Evolutionary conservation across 2,797 vertebrate species (phyloP).

Genomic region (Falco peregrinus): DNA sequence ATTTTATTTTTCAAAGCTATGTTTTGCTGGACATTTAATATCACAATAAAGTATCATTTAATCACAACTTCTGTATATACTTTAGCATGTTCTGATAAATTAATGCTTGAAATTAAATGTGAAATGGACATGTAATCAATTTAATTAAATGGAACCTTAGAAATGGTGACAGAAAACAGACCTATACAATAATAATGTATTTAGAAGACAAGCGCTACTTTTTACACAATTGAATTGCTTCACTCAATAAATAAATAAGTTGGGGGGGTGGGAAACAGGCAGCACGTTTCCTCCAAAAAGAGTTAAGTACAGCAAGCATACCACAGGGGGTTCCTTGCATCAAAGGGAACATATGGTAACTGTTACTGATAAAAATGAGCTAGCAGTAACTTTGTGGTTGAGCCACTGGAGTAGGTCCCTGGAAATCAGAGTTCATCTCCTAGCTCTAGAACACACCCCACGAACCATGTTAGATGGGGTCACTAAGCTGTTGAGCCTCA

Average conservation of each 20-base stretch:
- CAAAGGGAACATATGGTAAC: neutral
- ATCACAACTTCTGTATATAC: neutral
- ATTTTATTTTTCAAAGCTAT: neutral
- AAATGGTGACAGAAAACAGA: neutral
- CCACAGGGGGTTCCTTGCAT: neutral
- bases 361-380: neutral
- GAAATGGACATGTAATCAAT: neutral
- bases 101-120: neutral
- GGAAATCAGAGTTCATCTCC: neutral
- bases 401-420: neutral
- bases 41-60: neutral
- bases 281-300: neutral
- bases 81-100: neutral
- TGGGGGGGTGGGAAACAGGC: neutral
- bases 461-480: neutral
- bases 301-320: neutral
- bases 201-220: neutral
- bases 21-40: neutral
- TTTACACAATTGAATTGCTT: neutral
- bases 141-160: neutral
- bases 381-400: neutral
- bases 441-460: neutral
- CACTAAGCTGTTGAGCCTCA: neutral
- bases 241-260: neutral
- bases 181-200: neutral